phyloP scores from a whole-genome alignment of 2,797 vertebrate species.

The Euphonia xanthogaster region DNA sequence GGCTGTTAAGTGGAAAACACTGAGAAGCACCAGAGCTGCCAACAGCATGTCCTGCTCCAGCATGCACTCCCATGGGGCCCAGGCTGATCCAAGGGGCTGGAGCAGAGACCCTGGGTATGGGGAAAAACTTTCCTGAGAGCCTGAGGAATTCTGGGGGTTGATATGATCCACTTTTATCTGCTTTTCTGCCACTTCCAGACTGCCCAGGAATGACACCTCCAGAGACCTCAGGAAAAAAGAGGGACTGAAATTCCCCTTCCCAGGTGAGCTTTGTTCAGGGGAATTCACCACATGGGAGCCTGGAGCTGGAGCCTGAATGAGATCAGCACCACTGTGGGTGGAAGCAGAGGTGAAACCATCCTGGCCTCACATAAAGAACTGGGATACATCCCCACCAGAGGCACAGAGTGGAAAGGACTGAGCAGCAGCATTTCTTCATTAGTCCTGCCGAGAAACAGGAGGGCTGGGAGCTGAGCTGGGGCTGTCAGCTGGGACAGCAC shows the following conservation, averaged over 20 bases:
- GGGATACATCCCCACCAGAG: not conserved
- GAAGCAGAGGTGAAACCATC: not conserved
- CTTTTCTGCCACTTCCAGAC: not conserved
- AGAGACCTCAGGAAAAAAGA: not conserved
- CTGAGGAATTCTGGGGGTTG: not conserved
- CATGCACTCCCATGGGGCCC: fast-evolving
- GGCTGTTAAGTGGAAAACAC: not conserved
- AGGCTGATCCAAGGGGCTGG: not conserved
- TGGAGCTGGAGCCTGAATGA: fast-evolving
- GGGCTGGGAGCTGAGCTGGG: not conserved
- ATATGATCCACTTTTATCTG: not conserved
- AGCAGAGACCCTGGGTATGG: not conserved
- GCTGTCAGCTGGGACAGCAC: not conserved
- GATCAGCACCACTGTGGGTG: not conserved
- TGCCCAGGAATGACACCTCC: not conserved
- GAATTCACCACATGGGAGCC: not conserved
- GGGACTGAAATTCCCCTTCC: not conserved
- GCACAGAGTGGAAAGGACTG: not conserved
- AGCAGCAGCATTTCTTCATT: not conserved
- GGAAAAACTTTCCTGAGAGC: not conserved
- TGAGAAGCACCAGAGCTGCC: not conserved
- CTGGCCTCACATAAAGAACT: not conserved
- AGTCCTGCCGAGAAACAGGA: not conserved
- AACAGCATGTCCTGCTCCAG: not conserved
- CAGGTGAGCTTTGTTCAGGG: not conserved